These are phyloP conservation scores for Enteromius unitaeniatus DNA, from an alignment of 2,797 vertebrate species.

Conservation along the genomic window DNA sequence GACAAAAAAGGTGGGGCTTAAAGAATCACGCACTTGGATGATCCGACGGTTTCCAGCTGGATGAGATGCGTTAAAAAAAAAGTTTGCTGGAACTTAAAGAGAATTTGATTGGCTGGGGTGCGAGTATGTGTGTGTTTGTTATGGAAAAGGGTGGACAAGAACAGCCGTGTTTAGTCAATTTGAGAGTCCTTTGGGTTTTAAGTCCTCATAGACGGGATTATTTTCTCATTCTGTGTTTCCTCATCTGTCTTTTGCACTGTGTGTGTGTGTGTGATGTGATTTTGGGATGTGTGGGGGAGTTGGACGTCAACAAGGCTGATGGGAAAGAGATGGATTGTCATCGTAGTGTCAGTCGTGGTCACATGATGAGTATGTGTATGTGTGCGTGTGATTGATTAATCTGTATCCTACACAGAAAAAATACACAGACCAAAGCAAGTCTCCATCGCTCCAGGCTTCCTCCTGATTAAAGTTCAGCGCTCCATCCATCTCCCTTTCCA, in stretches of 20 bases:
- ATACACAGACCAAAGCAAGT: slow-evolving; percentile 33
- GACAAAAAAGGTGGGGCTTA: not conserved
- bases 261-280: slow-evolving; percentile 38
- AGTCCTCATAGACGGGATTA: slow-evolving; percentile 47
- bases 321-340: slow-evolving; percentile 78
- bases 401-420: slow-evolving; percentile 79
- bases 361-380: slow-evolving; percentile 71
- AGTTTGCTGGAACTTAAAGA: slow-evolving; percentile 10
- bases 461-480: slow-evolving; percentile 83
- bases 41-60: slow-evolving; percentile 15
- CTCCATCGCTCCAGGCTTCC: slow-evolving; percentile 72
- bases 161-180: slow-evolving; percentile 37
- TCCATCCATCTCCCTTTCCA: slow-evolving; percentile 79
- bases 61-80: slow-evolving; percentile 13
- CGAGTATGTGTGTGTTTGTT: slow-evolving; percentile 16
- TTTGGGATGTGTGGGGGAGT: slow-evolving; percentile 54
- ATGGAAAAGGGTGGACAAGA: slow-evolving; percentile 19
- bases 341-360: slow-evolving; percentile 76
- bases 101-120: slow-evolving; percentile 30
- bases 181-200: slow-evolving; percentile 29
- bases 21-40: not conserved
- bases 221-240: slow-evolving; percentile 44
- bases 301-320: slow-evolving; percentile 69
- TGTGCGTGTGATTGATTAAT: slow-evolving; percentile 80
- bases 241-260: slow-evolving; percentile 39